Base-by-base conservation (phyloP, 2,113 vertebrate genomes). In the Coptodon bakossiorum region DNA sequence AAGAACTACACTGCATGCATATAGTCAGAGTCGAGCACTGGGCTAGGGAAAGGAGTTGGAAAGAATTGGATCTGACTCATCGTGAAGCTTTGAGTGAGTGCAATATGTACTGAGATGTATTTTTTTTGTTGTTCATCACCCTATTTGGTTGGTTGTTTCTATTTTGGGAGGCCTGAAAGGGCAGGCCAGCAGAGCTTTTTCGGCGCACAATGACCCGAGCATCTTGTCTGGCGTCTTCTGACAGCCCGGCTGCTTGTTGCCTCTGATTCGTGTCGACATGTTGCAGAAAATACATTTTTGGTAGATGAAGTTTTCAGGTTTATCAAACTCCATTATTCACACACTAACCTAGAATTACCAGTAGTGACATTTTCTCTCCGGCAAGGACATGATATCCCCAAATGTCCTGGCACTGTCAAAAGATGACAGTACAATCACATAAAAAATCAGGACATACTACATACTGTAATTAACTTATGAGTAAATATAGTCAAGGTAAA, bases 321-420 rank as follows among this genome's bases (percentile, higher is more conserved):
- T 50, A 50, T 78, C 16, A 50, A 45, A 78, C 43, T 50, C 43
- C 9, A 78, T 78, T 78, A 78, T 78, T 78, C 71, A 76, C 71
- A 76, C 24, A 50, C 43, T 31, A 19, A 76, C 71, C 43, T 29
- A 29, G 43, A 76, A 76, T 76, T 50, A 76, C 24, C 71, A 76
- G 43, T 31, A 9, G 71, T 31, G 43, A 76, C 24, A 31, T 78
- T 45, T 50, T 78, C 16, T 50, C 43, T 76, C 16, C 19, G 71
- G 4, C 6, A 76, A 76, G 43, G 24, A 50, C 19, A 78, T 19
- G 5, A 78, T 31, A 50, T 19, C 24, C 71, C 71, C 16, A 50
- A 19, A 48, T 50, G 71, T 78, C 16, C 4, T 12, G 24, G 27
- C 16, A 31, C 71, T 76, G 43, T 19, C 40, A 45, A 53, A 53